Percentiles rank a stretch among this genome's conserved stretches.
Evolutionary conservation across 2,113 vertebrate genomes (phyloP).

Genomic region (Odocoileus virginianus): DNA sequence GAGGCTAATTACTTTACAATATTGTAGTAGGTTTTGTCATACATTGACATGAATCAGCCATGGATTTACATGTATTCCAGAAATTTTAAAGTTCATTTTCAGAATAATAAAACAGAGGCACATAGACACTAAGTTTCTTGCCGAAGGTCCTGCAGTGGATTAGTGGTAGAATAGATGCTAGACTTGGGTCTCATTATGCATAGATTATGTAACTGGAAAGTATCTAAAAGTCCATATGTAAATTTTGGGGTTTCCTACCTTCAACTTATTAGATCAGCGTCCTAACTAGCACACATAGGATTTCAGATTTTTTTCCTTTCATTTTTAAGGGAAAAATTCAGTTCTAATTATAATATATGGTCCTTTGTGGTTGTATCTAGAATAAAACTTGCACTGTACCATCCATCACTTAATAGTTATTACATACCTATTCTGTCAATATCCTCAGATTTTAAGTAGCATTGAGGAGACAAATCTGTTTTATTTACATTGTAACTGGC

Average conservation of each 20-base stretch:
- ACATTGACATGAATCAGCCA: too few species aligned
- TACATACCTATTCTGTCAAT: not conserved
- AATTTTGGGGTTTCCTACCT: not conserved
- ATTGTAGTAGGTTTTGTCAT: too few species aligned
- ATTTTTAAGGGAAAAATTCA: not conserved
- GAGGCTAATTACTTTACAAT: too few species aligned
- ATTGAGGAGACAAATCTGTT: not conserved
- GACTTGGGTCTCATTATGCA: not conserved
- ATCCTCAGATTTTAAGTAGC: not conserved
- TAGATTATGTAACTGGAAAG: not conserved
- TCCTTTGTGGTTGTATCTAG: not conserved
- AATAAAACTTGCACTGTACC: not conserved
- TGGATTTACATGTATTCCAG: not conserved
- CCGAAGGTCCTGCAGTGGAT: not conserved
- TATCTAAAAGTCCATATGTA: not conserved
- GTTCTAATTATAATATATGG: not conserved
- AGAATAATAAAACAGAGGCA: conserved; percentile 3
- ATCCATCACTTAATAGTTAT: not conserved
- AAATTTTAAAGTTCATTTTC: not conserved
- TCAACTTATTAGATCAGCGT: not conserved
- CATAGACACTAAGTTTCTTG: not conserved
- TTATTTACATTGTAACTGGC: not conserved
- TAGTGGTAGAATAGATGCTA: not conserved
- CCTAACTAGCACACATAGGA: not conserved
- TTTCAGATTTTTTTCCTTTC: not conserved